Base-by-base conservation (phyloP, 1,140 invertebrate genomes). In the Papilio dardanus region DNA sequence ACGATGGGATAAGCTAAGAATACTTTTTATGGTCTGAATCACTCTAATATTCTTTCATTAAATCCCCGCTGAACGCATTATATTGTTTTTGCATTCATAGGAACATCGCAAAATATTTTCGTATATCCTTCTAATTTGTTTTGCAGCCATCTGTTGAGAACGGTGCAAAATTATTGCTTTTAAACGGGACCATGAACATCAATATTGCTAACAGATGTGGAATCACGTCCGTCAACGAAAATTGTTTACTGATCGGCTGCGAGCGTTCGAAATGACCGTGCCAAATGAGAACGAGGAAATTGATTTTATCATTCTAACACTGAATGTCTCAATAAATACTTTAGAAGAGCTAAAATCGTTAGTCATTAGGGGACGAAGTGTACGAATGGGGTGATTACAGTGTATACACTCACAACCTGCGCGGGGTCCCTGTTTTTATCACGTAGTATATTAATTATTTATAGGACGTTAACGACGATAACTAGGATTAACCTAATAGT, bases 161-260 rank as follows among this genome's bases (percentile, higher is more conserved):
- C 40, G 68, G 12, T 71, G 40, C 68, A 42, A 71, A 71, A 71
- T 71, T 71, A 71, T 71, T 71, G 37, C 68, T 71, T 71, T 71
- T 40, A 69, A 68, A 46, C 40, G 40, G 21, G 68, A 42, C 46
- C 68, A 50, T 50, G 40, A 71, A 71, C 68, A 42, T 71, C 40
- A 40, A 50, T 71, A 71, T 28, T 71, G 40, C 24, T 37, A 71
- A 71, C 68, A 71, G 68, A 71, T 71, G 68, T 40, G 68, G 40
- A 71, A 71, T 50, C 68, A 40, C 33, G 67, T 69, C 67, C 35
- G 67, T 69, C 67, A 69, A 69, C 67, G 33, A 71, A 46, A 42
- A 46, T 71, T 71, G 68, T 71, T 71, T 71, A 71, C 40, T 46
- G 35, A 28, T 28, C 68, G 68, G 68, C 68, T 46, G 68, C 68